Conservation (phyloP, 1,140 invertebrate genomes). For the Aphis gossypii region DNA sequence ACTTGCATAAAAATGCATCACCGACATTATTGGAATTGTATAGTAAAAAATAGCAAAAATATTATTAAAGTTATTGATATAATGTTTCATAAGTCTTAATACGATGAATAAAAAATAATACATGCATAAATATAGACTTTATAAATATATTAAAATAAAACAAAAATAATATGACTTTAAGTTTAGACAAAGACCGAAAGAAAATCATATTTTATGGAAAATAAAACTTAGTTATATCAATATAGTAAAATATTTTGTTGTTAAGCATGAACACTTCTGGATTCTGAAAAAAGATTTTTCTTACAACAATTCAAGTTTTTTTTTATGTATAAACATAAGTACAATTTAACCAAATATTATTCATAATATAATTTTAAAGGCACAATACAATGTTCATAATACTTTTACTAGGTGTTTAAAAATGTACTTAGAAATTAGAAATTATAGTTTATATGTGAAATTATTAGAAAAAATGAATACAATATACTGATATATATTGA, state of each 20-base stretch:
- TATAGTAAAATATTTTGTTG: neutral
- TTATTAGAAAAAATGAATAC: neutral
- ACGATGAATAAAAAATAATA: neutral
- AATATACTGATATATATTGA: fast-evolving
- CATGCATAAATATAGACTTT: neutral
- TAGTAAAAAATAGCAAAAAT: neutral
- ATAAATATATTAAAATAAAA: conserved; percentile 11
- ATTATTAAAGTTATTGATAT: neutral
- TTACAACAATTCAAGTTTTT: neutral
- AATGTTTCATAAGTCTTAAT: neutral
- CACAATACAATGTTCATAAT: neutral
- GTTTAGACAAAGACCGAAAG: neutral
- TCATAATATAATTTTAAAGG: neutral
- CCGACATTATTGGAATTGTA: neutral
- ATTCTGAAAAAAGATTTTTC: neutral
- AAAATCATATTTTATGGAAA: neutral
- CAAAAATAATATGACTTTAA: neutral
- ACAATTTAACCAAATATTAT: neutral
- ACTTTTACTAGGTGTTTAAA: neutral
- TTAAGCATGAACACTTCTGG: neutral
- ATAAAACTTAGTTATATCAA: neutral
- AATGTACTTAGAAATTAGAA: neutral
- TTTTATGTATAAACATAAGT: neutral
- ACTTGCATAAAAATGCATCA: neutral
- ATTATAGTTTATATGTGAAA: no score